Evolutionary conservation across 2,113 vertebrate genomes (phyloP), one percentile per base, ranked within the genome.

Genomic region (Pelodiscus sinensis): DNA sequence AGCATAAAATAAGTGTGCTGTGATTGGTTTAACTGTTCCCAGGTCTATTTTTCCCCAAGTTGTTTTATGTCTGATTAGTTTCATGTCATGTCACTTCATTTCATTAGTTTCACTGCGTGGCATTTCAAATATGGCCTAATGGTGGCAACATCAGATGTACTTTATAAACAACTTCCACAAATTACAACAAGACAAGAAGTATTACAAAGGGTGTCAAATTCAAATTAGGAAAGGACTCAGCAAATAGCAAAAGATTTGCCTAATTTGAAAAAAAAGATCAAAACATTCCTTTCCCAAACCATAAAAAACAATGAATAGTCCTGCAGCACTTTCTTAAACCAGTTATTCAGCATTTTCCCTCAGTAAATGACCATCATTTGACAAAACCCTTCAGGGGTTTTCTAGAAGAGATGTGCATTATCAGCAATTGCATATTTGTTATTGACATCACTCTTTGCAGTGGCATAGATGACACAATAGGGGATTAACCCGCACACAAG

Each of bases 371-470:
- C 93, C 90, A 93, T 96, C 95, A 93, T 87, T 79, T 65, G 29
- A 90, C 85, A 94, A 92, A 94, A 95, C 86, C 95, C 90, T 85
- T 92, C 91, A 6, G 84, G 95, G 97, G 94, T 97, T 97, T 97
- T 97, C 97, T 29, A 97, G 97, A 96, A 97, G 95, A 95, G 96
- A 98, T 89, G 31, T 84, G 94, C 95, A 96, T 96, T 94, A 95
- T 97, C 97, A 97, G 98, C 97, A 96, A 71, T 94, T 97, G 92
- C 71, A 88, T 96, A 85, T 95, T 96, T 96, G 94, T 95, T 90
- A 44, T 81, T 81, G 87, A 89, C 29, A 92, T 97, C 91, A 77
- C 94, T 94, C 90, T 97, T 95, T 97, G 94, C 89, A 25, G 87
- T 86, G 84, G 78, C 91, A 83, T 80, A 81, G 93, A 87, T 82